Evolutionary conservation across 2,888 invertebrate genomes (phyloP), one percentile per base, ranked within the genome.

Genomic region (Xanthostigma xanthostigma): DNA sequence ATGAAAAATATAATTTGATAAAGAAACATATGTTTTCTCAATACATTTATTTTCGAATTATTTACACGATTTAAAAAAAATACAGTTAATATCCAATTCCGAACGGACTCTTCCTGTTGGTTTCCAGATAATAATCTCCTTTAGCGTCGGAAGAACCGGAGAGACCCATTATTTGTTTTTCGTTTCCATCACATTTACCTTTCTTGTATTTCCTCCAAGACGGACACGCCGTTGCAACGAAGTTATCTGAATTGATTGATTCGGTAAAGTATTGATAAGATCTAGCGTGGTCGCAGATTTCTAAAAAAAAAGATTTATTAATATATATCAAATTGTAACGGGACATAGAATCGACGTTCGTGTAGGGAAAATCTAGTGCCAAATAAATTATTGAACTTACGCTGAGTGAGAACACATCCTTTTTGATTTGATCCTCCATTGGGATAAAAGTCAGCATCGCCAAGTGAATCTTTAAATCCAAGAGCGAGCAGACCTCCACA

Each of bases 231-330:
- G 55, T 63, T 0, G 70, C 68, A 27, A 54, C 46, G 27, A 68
- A 58, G 17, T 61, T 64, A 47, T 61, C 60, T 1, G 62, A 63
- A 45, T 58, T 61, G 12, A 73, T 63, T 33, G 71, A 72, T 56
- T 72, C 72, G 9, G 68, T 67, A 51, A 68, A 73, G 55, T 68
- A 71, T 9, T 57, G 50, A 12, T 66, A 66, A 0, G 71, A 63
- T 52, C 71, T 62, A 13, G 65, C 68, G 52, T 72, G 72, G 52
- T 68, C 69, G 51, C 70, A 70, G 45, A 70, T 70, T 55, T 67
- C 72, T 72, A 54, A 44, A 63, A 61, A 63, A 61, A 50, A 42
- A 2, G n/a, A 11, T 42, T 14, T 10, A 11, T 17, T 17, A 9
- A n/a, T 13, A 39, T 39, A 39, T 2, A 9, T 39, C 27, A 27